phyloP scores from a whole-genome alignment of 2,888 invertebrate species.

The Andrena hattorfiana region DNA sequence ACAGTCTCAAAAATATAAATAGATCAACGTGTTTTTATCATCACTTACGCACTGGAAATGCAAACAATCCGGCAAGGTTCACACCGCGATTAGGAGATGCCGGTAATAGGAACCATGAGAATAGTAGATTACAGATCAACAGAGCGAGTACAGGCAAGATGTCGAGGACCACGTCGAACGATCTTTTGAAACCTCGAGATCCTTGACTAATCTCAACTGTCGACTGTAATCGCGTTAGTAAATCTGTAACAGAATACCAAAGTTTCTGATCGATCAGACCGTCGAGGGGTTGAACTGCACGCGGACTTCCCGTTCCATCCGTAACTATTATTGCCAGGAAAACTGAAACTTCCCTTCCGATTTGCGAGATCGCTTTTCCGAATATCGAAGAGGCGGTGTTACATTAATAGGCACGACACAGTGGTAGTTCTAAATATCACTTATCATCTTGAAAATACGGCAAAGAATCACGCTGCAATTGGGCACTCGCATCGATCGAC shows the following conservation, averaged over 20 bases:
- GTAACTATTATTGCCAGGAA: conserved; percentile 34
- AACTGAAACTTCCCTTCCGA: conserved; percentile 31
- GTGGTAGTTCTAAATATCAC: conserved; percentile 58
- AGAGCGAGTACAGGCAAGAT: conserved; percentile 45
- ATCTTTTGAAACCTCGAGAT: no score
- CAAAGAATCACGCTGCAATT: conserved; percentile 33
- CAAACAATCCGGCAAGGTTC: conserved; percentile 58
- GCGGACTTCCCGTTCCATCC: conserved; percentile 40
- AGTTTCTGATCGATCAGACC: neutral
- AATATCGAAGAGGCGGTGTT: conserved; percentile 58
- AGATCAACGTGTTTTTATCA: conserved; percentile 39
- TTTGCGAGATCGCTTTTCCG: conserved; percentile 36
- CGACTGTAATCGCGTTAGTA: neutral
- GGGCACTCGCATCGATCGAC: conserved; percentile 39
- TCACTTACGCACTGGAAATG: conserved; percentile 53
- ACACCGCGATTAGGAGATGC: conserved; percentile 61
- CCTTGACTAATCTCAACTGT: no score
- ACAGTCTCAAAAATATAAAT: conserved; percentile 68
- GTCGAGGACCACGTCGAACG: conserved; percentile 1
- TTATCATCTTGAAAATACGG: conserved; percentile 45
- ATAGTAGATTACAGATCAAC: conserved; percentile 49
- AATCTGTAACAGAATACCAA: neutral
- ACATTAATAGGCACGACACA: conserved; percentile 65
- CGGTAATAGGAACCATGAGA: conserved; percentile 70
- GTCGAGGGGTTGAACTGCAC: neutral